Percentiles rank a stretch among this genome's conserved stretches.
phyloP scores from a whole-genome alignment of 1,140 invertebrate genomes.

The Metopolophium dirhodum region DNA sequence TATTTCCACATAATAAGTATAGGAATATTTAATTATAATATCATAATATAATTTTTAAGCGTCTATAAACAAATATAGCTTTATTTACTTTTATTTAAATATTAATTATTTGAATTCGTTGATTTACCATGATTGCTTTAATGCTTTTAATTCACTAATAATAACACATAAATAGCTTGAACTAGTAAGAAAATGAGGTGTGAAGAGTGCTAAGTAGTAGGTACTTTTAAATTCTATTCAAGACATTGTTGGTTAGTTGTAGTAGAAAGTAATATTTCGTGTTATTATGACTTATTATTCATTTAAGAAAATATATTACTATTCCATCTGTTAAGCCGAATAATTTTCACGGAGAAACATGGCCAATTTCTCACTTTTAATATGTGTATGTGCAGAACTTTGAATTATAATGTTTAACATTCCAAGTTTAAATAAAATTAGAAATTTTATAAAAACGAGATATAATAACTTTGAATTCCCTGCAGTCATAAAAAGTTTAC shows the following conservation, averaged over 20 bases:
- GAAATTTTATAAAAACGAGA: constrained; percentile 33
- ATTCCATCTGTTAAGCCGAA: neutral
- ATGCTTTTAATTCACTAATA: neutral
- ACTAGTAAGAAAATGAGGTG: neutral
- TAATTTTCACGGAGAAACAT: neutral
- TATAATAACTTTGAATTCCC: constrained; percentile 23
- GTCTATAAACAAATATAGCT: neutral
- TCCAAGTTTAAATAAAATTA: constrained; percentile 4
- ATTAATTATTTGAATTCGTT: neutral
- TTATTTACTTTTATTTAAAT: neutral
- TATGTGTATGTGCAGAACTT: neutral
- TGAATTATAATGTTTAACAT: constrained; percentile 17
- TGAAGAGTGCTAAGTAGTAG: neutral
- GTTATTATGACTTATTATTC: neutral
- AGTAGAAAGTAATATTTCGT: neutral
- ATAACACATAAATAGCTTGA: neutral
- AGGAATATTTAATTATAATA: neutral
- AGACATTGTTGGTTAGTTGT: neutral
- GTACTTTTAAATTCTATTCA: neutral
- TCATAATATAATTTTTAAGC: neutral
- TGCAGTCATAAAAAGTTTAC: constrained; percentile 42
- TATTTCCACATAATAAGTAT: neutral
- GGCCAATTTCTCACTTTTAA: neutral
- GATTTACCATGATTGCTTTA: neutral
- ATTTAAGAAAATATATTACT: neutral